Base-by-base conservation (phyloP, 64 coral and sea anemone genomes). In the Anthopleura sola region DNA sequence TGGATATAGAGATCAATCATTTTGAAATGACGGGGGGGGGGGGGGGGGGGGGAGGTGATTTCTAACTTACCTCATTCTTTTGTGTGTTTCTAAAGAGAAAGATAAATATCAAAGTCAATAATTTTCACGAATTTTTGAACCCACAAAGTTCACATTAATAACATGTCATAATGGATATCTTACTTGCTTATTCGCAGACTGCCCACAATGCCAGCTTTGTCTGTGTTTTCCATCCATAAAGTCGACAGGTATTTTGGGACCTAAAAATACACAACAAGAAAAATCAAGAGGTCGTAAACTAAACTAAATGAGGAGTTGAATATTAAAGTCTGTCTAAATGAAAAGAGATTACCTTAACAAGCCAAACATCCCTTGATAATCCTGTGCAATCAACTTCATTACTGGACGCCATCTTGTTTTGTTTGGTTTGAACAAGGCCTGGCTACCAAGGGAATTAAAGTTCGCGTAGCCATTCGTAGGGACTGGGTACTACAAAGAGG, bases 1-100 rank as follows among this genome's bases (percentile, higher is more conserved):
- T n/a, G n/a, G n/a, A n/a, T n/a, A n/a, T n/a, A n/a, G n/a, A n/a
- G n/a, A 8, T 44, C 40, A 44, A 6, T 44, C 2, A 44, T 44
- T 8, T 44, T 44, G 0, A 8, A 44, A 44, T 44, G 2, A 0
- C 4, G 9, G 40, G 40, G 40, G 40, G 40, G n/a, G n/a, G n/a
- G n/a, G n/a, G n/a, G n/a, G n/a, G n/a, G n/a, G n/a, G n/a, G n/a
- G n/a, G n/a, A n/a, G n/a, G n/a, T n/a, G n/a, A 44, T 44, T 44
- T 44, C 40, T 6, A 44, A 44, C 40, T 44, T 68, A 94, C 92
- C 92, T 94, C 92, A 94, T 94, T 94, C 74, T 90, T 94, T 23
- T 90, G 88, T 60, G 92, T 85, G 86, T 94, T 94, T 37, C 92
- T 94, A 69, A 75, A 69, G 44, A 24, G n/a, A 44, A 20, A 86